Conservation (phyloP, 35 echinoderm and acorn worm species). For the Heliocidaris erythrogramma region DNA sequence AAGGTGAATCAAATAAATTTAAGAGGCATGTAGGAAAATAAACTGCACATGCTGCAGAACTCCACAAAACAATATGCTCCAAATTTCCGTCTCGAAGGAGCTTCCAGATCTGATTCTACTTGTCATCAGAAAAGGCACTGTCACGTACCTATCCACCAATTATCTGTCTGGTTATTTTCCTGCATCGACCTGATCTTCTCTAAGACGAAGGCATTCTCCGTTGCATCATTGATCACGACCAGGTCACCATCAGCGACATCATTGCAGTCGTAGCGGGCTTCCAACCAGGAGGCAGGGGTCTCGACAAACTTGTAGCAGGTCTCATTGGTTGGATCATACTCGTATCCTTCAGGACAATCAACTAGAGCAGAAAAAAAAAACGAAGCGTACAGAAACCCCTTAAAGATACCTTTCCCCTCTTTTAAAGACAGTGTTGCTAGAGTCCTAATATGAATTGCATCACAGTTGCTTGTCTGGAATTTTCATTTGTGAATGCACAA, state of each 20-base stretch:
- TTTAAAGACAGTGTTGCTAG: background rate
- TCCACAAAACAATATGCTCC: too few relatives aligned
- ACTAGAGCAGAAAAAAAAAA: slow-evolving; percentile 30
- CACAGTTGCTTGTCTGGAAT: too few relatives aligned
- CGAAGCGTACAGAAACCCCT: too few relatives aligned
- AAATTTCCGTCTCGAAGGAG: too few relatives aligned
- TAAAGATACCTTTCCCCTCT: background rate
- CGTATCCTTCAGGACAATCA: slow-evolving; percentile 82
- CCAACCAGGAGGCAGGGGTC: slow-evolving; percentile 57
- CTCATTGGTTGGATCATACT: slow-evolving; percentile 44
- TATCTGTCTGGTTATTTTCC: slow-evolving; percentile 23
- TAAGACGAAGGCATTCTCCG: slow-evolving; percentile 63
- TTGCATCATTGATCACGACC: slow-evolving; percentile 67
- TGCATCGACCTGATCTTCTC: slow-evolving; percentile 27
- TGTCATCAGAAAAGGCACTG: background rate
- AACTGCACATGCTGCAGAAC: too few relatives aligned
- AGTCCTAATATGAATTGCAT: too few relatives aligned
- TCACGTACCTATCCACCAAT: slow-evolving; percentile 85
- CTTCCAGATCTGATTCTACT: too few relatives aligned
- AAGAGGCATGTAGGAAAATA: too few relatives aligned
- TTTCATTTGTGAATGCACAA: too few relatives aligned
- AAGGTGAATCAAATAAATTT: too few relatives aligned
- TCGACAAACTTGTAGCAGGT: slow-evolving; percentile 90
- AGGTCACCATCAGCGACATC: slow-evolving; percentile 73
- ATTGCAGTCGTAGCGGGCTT: slow-evolving; percentile 77